Evolutionary conservation across 2,888 invertebrate species (phyloP), one percentile per base, ranked within the genome.

Genomic region (Sinohyriopsis cumingii): DNA sequence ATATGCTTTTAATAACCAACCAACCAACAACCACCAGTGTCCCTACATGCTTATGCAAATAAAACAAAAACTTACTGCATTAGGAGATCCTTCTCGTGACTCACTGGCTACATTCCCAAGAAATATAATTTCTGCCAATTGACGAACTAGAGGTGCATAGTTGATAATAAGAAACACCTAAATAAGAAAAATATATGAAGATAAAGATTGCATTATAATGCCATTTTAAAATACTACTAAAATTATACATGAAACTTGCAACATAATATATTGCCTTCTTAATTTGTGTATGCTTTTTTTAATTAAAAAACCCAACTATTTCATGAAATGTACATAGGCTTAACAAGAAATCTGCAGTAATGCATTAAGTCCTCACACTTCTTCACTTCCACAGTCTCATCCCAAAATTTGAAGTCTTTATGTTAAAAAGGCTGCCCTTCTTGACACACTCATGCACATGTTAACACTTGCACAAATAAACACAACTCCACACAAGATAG

Each of bases 141-240:
- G 94, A 84, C 96, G 95, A 6, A 98, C 96, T 80, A 99, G 92
- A 0, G 97, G 96, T 1, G 94, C 93, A 89, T 98, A 96, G 5
- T 95, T 95, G 77, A 98, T 94, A 78, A 98, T 98, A 70, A 98
- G 92, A 91, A 98, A 98, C 63, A 99, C 91, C 89, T 91, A 82
- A 3, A 73, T 15, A 45, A 3, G 15, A 77, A 66, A 55, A 73
- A 25, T 59, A 61, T 56, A 65, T 18, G n/a, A 55, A 66, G 19
- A 18, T 45, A 22, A 22, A n/a, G 28, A 22, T 55, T 25, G 4
- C 12, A 53, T 12, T 28, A 18, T 19, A 64, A 33, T 56, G 45
- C 45, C 12, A 45, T 45, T 45, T 45, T 45, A 45, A 45, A 45
- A 45, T 45, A 45, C 15, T 45, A 45, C 12, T 45, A 45, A 15